Conservation (phyloP, 2,113 vertebrate species). For the Hemiprocne comata region DNA sequence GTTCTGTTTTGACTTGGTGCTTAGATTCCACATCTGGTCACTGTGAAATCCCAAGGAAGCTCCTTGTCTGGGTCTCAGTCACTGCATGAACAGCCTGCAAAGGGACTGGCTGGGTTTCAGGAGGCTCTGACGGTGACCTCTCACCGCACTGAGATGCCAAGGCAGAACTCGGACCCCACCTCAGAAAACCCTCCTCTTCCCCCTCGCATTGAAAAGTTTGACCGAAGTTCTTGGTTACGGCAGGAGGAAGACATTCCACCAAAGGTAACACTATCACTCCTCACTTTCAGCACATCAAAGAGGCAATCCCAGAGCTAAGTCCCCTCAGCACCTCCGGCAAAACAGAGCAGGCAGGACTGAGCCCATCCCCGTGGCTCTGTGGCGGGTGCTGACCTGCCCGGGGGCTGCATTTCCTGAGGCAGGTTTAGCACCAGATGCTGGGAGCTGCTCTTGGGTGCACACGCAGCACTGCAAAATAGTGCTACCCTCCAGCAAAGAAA, state of each 20-base stretch:
- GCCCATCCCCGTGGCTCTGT: neutral
- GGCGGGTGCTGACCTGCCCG: rapidly evolving
- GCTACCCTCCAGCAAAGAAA: conserved; percentile 9
- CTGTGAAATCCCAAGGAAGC: conserved; percentile 93
- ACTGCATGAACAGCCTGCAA: conserved; percentile 92
- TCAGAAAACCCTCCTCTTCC: conserved; percentile 95
- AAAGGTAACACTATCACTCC: conserved; percentile 83
- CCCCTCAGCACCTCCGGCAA: neutral
- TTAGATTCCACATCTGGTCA: conserved; percentile 90
- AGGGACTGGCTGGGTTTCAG: conserved; percentile 93
- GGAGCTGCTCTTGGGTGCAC: neutral
- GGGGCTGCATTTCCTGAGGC: neutral
- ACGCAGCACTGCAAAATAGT: neutral
- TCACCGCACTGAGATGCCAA: conserved; percentile 95
- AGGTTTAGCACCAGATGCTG: neutral
- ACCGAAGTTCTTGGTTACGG: conserved; percentile 96
- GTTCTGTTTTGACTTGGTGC: conserved; percentile 70
- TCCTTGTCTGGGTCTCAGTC: conserved; percentile 97
- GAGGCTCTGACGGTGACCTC: conserved; percentile 90
- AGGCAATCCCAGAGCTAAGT: neutral
- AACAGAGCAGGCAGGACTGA: neutral
- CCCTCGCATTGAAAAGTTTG: conserved; percentile 93
- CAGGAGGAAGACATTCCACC: conserved; percentile 98
- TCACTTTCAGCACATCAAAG: conserved; percentile 30
- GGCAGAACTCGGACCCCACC: conserved; percentile 99